A percentile compares a stretch with the other conserved stretches of the same genome.
phyloP scores from a whole-genome alignment of 2,113 vertebrate genomes.

The Tapirus terrestris region DNA sequence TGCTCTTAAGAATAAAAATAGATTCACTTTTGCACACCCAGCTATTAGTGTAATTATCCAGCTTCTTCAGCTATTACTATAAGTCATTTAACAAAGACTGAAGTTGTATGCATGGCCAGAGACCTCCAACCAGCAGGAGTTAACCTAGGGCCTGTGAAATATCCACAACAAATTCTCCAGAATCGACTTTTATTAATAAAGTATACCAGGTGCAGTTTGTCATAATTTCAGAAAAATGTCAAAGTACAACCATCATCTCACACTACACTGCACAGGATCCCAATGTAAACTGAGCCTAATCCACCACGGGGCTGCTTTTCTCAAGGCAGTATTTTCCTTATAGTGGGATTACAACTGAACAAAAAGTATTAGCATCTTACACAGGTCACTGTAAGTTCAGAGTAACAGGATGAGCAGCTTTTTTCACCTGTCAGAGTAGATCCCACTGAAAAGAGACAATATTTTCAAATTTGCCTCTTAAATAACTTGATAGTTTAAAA shows the following conservation, averaged over 20 bases:
- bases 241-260: background rate
- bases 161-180: background rate
- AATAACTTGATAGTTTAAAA: background rate
- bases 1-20: background rate
- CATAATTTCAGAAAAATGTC: background rate
- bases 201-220: background rate
- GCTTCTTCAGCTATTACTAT: background rate
- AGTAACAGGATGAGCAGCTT: conserved; percentile 25
- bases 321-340: background rate
- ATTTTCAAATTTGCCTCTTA: background rate
- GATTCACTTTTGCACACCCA: background rate
- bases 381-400: conserved; percentile 50
- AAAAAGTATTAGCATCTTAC: background rate
- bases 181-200: background rate
- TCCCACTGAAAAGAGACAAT: background rate
- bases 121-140: background rate
- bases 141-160: background rate
- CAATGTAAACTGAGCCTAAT: background rate
- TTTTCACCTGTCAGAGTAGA: background rate
- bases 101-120: background rate
- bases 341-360: background rate
- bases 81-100: background rate
- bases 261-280: background rate
- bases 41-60: background rate
- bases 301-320: background rate